Evolutionary conservation across 2,888 invertebrate species (phyloP).

Genomic region (Hirtodrosophila trivittata): DNA sequence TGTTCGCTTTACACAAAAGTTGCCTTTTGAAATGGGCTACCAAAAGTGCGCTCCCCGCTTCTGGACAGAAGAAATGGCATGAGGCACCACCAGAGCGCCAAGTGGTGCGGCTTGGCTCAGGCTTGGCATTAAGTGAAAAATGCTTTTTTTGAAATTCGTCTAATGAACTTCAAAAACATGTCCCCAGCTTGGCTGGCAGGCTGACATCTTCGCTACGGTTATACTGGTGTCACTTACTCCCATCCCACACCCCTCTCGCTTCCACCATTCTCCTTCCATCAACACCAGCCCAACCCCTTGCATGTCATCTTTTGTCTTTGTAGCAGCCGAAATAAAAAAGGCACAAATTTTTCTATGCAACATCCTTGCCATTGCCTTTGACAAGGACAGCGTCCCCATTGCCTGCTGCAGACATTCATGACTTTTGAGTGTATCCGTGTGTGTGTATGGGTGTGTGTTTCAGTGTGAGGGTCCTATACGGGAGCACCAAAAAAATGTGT

Average conservation of each 20-base stretch:
- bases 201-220: conserved; percentile 48
- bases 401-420: conserved; percentile 78
- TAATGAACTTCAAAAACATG: conserved; percentile 83
- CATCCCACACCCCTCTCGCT: neutral
- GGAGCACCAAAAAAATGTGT: conserved; percentile 53
- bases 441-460: conserved; percentile 16
- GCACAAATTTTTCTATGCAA: conserved; percentile 61
- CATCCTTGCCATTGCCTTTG: conserved; percentile 73
- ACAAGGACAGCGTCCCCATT: conserved; percentile 53
- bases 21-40: conserved; percentile 66
- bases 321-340: conserved; percentile 52
- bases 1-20: conserved; percentile 54
- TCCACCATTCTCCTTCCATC: conserved; percentile 6
- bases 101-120: conserved; percentile 62
- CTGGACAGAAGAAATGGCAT: conserved; percentile 18
- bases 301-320: conserved; percentile 82
- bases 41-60: conserved; percentile 50
- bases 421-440: conserved; percentile 39
- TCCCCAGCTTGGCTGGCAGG: conserved; percentile 55
- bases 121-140: conserved; percentile 76
- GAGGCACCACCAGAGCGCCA: conserved; percentile 50
- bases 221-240: conserved; percentile 3
- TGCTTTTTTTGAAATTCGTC: conserved; percentile 73
- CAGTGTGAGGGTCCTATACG: conserved; percentile 27
- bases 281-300: conserved; percentile 51